Conservation (phyloP, 2,113 vertebrate species). For the Lepisosteus oculatus region DNA sequence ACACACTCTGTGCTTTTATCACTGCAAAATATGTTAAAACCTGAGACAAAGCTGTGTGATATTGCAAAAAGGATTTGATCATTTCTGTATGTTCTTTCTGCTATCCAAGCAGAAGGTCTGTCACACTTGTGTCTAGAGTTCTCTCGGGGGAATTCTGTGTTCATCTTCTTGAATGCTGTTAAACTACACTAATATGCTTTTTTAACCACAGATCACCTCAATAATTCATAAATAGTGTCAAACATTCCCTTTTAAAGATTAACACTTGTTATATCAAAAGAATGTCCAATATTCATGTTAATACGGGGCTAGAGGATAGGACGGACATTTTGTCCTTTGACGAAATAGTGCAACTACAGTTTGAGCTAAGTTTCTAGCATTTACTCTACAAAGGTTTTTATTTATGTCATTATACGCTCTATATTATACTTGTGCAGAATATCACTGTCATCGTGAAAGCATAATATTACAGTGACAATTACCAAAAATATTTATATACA, state of each 20-base stretch:
- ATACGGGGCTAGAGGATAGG: conserved; percentile 34
- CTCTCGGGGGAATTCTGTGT: background rate
- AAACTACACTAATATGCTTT: conserved; percentile 42
- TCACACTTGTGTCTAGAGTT: conserved; percentile 28
- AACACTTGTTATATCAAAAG: conserved; percentile 66
- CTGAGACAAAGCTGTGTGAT: conserved; percentile 36
- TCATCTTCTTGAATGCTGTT: conserved; percentile 29
- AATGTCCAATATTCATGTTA: conserved; percentile 44
- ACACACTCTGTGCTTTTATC: conserved; percentile 64
- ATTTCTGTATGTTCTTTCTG: conserved; percentile 36
- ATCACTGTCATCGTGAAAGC: too few relatives aligned
- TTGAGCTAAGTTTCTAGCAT: too few relatives aligned
- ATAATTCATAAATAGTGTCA: conserved; percentile 62
- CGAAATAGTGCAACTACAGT: background rate
- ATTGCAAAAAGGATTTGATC: conserved; percentile 65
- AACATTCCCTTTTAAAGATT: conserved; percentile 62
- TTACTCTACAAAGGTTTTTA: too few relatives aligned
- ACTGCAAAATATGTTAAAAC: conserved; percentile 58
- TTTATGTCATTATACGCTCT: too few relatives aligned
- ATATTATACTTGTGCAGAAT: too few relatives aligned
- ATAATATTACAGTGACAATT: too few relatives aligned
- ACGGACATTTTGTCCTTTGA: background rate
- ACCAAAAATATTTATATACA: too few relatives aligned
- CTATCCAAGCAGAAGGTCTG: conserved; percentile 32
- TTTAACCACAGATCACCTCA: conserved; percentile 48